These are phyloP conservation scores for Phacellophora camtschatica DNA, from an alignment of 30 jellyfish, hydroid and myxozoan genomes.

Conservation along the genomic window DNA sequence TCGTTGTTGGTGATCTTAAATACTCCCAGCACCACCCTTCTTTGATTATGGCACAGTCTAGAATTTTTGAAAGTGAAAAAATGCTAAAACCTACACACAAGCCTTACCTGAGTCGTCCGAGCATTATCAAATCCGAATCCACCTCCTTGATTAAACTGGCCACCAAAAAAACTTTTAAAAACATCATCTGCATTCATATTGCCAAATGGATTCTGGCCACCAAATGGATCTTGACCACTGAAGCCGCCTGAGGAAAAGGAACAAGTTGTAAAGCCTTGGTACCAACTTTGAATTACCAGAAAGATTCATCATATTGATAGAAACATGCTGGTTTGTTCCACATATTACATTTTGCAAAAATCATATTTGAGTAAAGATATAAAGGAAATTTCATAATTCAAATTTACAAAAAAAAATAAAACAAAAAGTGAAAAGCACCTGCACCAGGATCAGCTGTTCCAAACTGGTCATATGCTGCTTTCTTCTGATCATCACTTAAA, in stretches of 20 bases:
- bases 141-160: conserved; percentile 82
- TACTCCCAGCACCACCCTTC: no score
- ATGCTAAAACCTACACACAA: no score
- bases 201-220: conserved; percentile 62
- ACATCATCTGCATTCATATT: conserved; percentile 93
- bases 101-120: conserved; percentile 88
- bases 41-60: no score
- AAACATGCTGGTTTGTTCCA: not conserved
- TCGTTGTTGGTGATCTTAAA: no score
- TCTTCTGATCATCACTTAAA: conserved; percentile 87
- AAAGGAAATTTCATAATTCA: no score
- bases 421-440: conserved; percentile 18
- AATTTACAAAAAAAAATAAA: not conserved
- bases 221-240: conserved; percentile 68
- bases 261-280: not conserved
- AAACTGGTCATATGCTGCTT: conserved; percentile 96
- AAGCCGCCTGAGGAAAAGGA: not conserved
- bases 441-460: conserved; percentile 99
- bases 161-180: conserved; percentile 95
- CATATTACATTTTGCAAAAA: no score
- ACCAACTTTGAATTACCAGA: not conserved
- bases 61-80: no score
- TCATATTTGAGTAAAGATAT: no score
- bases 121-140: conserved; percentile 84
- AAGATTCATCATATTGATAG: not conserved